Evolutionary conservation across 2,797 vertebrate species (phyloP).

Genomic region (Sebastes kiyomatsui): DNA sequence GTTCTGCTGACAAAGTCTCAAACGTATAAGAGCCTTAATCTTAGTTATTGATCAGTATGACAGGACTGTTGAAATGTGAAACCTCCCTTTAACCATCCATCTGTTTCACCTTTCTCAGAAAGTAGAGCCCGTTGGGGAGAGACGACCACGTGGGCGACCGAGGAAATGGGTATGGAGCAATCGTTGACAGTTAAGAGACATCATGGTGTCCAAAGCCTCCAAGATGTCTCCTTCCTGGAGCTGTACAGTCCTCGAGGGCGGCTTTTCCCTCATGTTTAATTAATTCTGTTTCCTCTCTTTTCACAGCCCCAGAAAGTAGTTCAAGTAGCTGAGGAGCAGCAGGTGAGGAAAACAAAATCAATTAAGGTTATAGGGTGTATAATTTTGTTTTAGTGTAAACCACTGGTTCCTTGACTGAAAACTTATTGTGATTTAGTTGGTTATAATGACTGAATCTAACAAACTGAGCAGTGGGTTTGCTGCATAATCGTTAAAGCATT

Average conservation of each 20-base stretch:
- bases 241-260: background rate
- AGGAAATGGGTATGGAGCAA: slow-evolving; percentile 96
- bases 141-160: slow-evolving; percentile 95
- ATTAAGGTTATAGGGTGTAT: background rate
- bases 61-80: background rate
- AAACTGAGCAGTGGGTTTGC: background rate
- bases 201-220: slow-evolving; percentile 13
- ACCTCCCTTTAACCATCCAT: background rate
- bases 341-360: slow-evolving; percentile 71
- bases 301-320: slow-evolving; percentile 75
- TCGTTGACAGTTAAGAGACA: slow-evolving; percentile 28
- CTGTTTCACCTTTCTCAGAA: slow-evolving; percentile 82
- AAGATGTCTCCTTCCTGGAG: slow-evolving; percentile 21
- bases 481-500: background rate
- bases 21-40: background rate
- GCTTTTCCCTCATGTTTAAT: slow-evolving; percentile 10
- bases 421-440: background rate
- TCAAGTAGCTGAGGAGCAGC: slow-evolving; percentile 70
- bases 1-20: background rate
- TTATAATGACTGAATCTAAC: background rate
- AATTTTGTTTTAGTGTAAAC: slow-evolving; percentile 26
- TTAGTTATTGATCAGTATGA: background rate
- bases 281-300: slow-evolving; percentile 35
- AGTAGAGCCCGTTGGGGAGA: slow-evolving; percentile 92
- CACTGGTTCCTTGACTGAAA: background rate